Evolutionary conservation across 2,113 vertebrate species (phyloP), one percentile per base, ranked within the genome.

Genomic region (Aythya baeri): DNA sequence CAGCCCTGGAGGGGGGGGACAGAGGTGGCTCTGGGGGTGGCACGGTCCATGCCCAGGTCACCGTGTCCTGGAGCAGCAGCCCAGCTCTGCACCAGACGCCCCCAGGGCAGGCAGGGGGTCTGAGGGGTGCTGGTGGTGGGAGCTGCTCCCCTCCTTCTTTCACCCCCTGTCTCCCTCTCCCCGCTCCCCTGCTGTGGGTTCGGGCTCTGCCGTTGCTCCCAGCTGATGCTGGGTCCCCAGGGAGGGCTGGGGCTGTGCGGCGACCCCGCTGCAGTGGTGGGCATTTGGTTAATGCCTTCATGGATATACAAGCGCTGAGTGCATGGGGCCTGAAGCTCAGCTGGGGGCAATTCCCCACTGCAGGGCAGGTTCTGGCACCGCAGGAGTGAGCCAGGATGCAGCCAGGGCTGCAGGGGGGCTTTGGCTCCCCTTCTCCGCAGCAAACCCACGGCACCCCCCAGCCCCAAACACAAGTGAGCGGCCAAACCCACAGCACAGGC

Each of bases 371-470:
- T 65, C 49, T 25, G 55, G n/a, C 23, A 38, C 54, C 2, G 0
- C 17, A 31, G 52, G n/a, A 76, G 55, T 1, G 2, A 38, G 6
- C 6, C 2, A 2, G 68, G 68, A 55, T 36, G 13, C 4, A 11
- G 11, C 7, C 0, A 0, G 81, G 50, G 52, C 49, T 34, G 34
- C 73, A 65, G 55, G 0, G 0, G 38, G 43, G 14, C 20, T 11
- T 67, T 46, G 9, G 8, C 13, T 21, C 7, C 18, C 23, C 44
- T 81, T 34, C 65, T 41, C 65, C 44, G 61, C 54, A 20, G 59
- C 17, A 31, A 38, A n/a, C 18, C 49, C n/a, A 7, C 2, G 43
- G 71, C 14, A 52, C 21, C 61, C 44, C 83, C 52, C 18, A 41
- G 20, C 14, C 54, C 32, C 38, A 41, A 20, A 29, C 27, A 17